Conservation (phyloP, 1,140 invertebrate species). For the Aphidius gifuensis region DNA sequence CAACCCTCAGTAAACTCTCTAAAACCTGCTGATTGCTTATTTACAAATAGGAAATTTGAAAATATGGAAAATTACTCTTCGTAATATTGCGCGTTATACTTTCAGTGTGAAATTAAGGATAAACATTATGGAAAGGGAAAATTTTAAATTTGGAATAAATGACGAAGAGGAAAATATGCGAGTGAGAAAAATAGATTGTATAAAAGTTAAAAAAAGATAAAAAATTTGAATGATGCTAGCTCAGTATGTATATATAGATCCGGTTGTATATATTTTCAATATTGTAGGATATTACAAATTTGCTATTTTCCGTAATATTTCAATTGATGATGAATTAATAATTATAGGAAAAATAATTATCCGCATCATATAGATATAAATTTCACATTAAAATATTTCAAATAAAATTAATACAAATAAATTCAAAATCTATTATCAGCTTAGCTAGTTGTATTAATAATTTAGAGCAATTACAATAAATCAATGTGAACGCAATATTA, state of each 20-base stretch:
- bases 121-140: not conserved
- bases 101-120: not conserved
- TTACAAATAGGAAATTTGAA: slow-evolving; percentile 59
- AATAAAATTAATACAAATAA: no score
- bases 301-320: slow-evolving; percentile 51
- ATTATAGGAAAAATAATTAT: slow-evolving; percentile 54
- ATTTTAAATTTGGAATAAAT: no score
- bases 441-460: no score
- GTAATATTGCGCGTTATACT: slow-evolving; percentile 10
- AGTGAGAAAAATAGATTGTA: no score
- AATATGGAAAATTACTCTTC: slow-evolving; percentile 41
- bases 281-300: slow-evolving; percentile 59
- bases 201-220: slow-evolving; percentile 5
- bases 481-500: slow-evolving; percentile 1
- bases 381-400: no score
- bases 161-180: no score
- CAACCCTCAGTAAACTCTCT: slow-evolving; percentile 4
- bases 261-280: slow-evolving; percentile 32
- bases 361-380: slow-evolving; percentile 29
- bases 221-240: slow-evolving; percentile 16
- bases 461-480: not conserved
- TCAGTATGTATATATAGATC: slow-evolving; percentile 14
- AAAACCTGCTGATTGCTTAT: slow-evolving; percentile 52
- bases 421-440: no score
- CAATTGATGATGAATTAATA: slow-evolving; percentile 57